phyloP scores from a whole-genome alignment of 2,797 vertebrate genomes.

The Stomatorhinus walkeri region DNA sequence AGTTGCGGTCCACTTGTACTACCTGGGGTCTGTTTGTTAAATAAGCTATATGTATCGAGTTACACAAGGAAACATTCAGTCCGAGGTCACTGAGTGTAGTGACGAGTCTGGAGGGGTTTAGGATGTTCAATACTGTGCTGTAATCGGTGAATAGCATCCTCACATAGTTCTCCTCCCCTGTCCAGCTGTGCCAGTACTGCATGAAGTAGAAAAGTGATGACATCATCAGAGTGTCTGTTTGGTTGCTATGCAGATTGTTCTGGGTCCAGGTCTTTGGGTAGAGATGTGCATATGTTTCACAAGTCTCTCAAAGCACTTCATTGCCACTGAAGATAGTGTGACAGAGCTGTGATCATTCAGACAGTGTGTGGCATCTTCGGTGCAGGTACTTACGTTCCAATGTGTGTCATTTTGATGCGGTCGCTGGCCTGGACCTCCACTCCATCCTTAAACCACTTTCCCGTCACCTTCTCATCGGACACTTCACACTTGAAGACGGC shows the following conservation, averaged over 20 bases:
- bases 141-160: neutral
- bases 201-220: neutral
- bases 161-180: neutral
- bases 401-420: slow-evolving; percentile 72
- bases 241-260: neutral
- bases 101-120: neutral
- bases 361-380: neutral
- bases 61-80: neutral
- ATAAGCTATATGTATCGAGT: neutral
- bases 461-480: slow-evolving; percentile 85
- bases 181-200: neutral
- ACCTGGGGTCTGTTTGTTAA: neutral
- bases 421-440: slow-evolving; percentile 71
- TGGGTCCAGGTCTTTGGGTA: neutral
- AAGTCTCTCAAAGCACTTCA: neutral
- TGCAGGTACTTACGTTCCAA: slow-evolving; percentile 64
- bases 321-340: neutral
- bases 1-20: neutral
- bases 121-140: neutral
- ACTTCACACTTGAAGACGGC: slow-evolving; percentile 88
- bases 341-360: neutral
- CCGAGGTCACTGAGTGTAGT: neutral
- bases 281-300: neutral
- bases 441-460: slow-evolving; percentile 85
- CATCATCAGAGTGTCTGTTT: neutral